Conservation (phyloP, 2,888 invertebrate species). For the Drosophila niveifrons region DNA sequence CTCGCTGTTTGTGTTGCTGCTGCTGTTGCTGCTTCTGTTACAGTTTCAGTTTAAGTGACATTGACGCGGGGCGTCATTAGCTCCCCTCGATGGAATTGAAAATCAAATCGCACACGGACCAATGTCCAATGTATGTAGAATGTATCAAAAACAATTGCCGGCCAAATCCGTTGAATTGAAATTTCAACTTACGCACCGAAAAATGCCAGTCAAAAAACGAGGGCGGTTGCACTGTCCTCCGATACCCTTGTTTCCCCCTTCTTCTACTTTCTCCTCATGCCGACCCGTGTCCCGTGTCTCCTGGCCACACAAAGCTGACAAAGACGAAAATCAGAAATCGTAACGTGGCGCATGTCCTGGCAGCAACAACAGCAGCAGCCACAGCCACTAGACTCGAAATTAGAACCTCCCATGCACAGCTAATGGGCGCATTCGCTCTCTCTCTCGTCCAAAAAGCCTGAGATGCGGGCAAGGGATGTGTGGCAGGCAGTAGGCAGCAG, state of each 20-base stretch:
- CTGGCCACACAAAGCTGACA: constrained; percentile 71
- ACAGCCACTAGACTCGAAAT: constrained; percentile 72
- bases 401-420: constrained; percentile 81
- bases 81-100: constrained; percentile 32
- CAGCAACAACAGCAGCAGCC: constrained; percentile 33
- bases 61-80: constrained; percentile 67
- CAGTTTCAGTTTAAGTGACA: constrained; percentile 44
- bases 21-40: constrained; percentile 10
- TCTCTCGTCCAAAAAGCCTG: constrained; percentile 19
- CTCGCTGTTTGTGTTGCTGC: constrained; percentile 6
- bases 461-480: constrained; percentile 28
- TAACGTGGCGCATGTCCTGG: constrained; percentile 75
- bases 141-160: constrained; percentile 77
- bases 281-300: not conserved
- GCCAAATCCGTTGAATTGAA: constrained; percentile 79
- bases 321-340: constrained; percentile 80
- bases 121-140: constrained; percentile 52
- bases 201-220: constrained; percentile 43
- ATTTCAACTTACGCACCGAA: constrained; percentile 74
- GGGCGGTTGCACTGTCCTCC: constrained; percentile 42
- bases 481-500: constrained; percentile 29
- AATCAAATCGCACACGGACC: constrained; percentile 54
- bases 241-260: not conserved
- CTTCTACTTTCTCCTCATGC: constrained; percentile 1
- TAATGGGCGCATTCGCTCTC: constrained; percentile 71